Percentiles rank a stretch among this genome's conserved stretches.
Conservation (phyloP, 2,113 vertebrate genomes). For the Laterallus jamaicensis region DNA sequence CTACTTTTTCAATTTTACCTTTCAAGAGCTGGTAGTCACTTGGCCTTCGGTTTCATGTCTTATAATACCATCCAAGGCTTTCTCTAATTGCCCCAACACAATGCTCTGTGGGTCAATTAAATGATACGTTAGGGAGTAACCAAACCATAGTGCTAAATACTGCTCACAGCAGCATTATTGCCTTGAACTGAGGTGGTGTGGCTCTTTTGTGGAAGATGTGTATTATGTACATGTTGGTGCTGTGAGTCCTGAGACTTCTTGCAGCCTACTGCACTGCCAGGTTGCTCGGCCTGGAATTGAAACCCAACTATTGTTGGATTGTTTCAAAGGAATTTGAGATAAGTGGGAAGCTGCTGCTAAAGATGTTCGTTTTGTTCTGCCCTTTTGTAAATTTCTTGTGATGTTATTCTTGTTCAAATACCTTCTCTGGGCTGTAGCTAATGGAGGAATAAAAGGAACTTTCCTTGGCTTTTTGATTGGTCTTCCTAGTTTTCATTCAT, state of each 20-base stretch:
- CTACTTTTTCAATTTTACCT: background rate
- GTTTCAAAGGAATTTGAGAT: slow-evolving; percentile 9
- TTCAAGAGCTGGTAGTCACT: background rate
- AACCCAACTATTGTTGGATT: background rate
- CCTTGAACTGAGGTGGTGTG: background rate
- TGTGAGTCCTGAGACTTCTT: background rate
- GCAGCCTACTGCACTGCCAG: background rate
- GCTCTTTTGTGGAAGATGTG: background rate
- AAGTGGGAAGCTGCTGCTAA: slow-evolving; percentile 19
- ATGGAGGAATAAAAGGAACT: slow-evolving; percentile 46
- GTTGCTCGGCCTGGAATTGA: background rate
- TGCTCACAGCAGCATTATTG: background rate
- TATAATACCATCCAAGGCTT: background rate
- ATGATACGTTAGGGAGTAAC: background rate
- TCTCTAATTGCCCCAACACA: background rate
- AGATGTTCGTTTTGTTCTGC: background rate
- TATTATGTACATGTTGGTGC: background rate
- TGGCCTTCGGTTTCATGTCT: background rate
- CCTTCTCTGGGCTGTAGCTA: slow-evolving; percentile 36
- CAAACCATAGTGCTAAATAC: background rate
- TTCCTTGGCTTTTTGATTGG: slow-evolving; percentile 60
- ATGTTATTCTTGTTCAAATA: slow-evolving; percentile 48
- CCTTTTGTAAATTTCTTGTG: slow-evolving; percentile 26
- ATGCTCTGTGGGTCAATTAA: background rate
- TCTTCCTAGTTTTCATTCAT: slow-evolving; percentile 67